These are phyloP conservation scores for Lithobates pipiens DNA, from an alignment of 2,797 vertebrate genomes.

Conservation along the genomic window DNA sequence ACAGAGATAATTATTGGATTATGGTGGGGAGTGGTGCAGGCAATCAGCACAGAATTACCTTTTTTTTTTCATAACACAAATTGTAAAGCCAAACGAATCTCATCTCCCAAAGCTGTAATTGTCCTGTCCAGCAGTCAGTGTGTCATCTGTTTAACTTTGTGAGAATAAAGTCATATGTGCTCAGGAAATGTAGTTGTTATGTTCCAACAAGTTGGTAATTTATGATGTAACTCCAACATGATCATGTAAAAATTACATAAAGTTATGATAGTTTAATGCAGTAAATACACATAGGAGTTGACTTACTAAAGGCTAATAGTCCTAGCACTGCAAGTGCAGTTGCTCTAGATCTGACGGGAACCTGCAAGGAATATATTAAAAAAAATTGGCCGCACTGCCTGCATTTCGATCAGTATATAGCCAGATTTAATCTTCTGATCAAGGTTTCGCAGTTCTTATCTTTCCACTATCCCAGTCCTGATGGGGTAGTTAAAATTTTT, in stretches of 20 bases:
- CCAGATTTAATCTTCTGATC: too few relatives aligned
- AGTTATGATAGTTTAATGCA: neutral
- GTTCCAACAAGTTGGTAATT: neutral
- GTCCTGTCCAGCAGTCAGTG: constrained; percentile 6
- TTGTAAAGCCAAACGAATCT: constrained; percentile 3
- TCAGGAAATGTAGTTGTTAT: neutral
- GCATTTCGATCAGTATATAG: too few relatives aligned
- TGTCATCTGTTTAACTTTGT: constrained; percentile 15
- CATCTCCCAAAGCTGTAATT: constrained; percentile 23
- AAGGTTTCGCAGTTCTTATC: too few relatives aligned
- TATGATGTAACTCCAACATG: neutral
- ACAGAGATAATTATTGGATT: constrained; percentile 16
- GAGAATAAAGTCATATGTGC: neutral
- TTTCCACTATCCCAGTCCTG: too few relatives aligned
- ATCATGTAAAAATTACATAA: constrained; percentile 4
- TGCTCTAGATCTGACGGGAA: too few relatives aligned
- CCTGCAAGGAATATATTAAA: too few relatives aligned
- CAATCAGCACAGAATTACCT: constrained; percentile 15
- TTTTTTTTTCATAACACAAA: constrained; percentile 20
- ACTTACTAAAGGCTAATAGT: too few relatives aligned
- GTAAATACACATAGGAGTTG: neutral
- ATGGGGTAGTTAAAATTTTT: too few relatives aligned
- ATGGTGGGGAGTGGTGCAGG: constrained; percentile 4
- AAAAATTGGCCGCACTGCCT: too few relatives aligned
- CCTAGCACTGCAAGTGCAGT: too few relatives aligned